A percentile compares a stretch with the other conserved stretches of the same genome.
These are phyloP conservation scores for Speoplatyrhinus poulsoni DNA, from an alignment of 2,113 vertebrate species.

Conservation along the genomic window DNA sequence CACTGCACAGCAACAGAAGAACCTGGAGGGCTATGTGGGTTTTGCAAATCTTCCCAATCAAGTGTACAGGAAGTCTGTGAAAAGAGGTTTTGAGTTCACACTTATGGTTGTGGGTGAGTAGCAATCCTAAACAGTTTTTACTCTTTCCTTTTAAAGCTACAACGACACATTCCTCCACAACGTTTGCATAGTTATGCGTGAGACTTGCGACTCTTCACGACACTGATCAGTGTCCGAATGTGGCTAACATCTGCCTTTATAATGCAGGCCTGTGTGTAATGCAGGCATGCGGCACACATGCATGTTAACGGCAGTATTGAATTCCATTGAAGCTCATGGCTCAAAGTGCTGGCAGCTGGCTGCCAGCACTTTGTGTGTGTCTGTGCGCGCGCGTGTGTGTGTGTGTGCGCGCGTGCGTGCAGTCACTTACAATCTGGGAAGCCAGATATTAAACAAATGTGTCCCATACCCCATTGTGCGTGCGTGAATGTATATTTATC, in stretches of 20 bases:
- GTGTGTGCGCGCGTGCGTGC: not conserved
- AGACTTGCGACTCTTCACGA: too few species aligned
- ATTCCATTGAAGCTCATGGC: conserved; percentile 28
- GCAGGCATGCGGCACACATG: conserved; percentile 1
- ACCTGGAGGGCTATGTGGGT: conserved; percentile 95
- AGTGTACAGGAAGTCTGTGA: conserved; percentile 97
- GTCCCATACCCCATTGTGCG: conserved; percentile 23
- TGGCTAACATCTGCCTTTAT: not conserved
- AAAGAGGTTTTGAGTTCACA: conserved; percentile 94
- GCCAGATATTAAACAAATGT: conserved; percentile 51
- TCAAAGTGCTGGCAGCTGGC: conserved; percentile 22
- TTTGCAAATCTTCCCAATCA: conserved; percentile 96
- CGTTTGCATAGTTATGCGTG: too few species aligned
- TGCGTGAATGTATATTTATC: conserved; percentile 38
- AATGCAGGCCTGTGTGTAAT: not conserved
- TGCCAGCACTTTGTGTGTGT: conserved; percentile 5
- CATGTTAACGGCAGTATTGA: conserved; percentile 8
- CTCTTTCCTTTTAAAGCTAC: not conserved
- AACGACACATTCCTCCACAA: not conserved
- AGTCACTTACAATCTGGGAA: conserved; percentile 23
- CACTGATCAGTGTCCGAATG: too few species aligned
- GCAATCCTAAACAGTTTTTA: not conserved
- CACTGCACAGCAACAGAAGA: conserved; percentile 88
- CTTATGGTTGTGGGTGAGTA: conserved; percentile 96
- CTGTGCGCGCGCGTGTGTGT: not conserved